Percentiles rank a stretch among this genome's conserved stretches.
Conservation (phyloP, 1,140 invertebrate species). For the Platorchestia sp. region DNA sequence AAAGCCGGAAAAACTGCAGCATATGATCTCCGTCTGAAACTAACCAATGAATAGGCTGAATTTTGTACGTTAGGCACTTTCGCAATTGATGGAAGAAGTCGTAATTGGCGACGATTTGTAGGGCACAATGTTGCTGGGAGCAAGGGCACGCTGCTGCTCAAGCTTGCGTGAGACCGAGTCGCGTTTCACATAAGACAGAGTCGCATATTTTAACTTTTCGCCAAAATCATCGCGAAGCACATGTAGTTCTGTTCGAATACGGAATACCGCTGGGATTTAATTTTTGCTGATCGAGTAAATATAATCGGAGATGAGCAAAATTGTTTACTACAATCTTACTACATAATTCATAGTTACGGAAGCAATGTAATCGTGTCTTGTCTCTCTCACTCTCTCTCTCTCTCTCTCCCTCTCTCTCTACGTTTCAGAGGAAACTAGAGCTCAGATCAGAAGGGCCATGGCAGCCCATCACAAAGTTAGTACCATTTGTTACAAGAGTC, state of each 20-base stretch:
- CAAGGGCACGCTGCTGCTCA: neutral
- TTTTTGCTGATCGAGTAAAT: neutral
- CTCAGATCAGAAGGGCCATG: no score
- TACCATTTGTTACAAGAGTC: no score
- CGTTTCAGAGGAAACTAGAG: no score
- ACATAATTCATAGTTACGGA: no score
- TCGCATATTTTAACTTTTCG: neutral
- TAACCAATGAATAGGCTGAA: neutral
- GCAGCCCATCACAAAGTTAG: no score
- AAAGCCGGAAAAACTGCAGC: neutral
- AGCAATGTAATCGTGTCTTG: no score
- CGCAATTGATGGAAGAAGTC: neutral
- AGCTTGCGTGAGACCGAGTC: no score
- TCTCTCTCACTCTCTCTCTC: no score
- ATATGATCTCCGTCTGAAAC: neutral
- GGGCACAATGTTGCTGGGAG: neutral
- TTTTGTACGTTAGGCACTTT: neutral
- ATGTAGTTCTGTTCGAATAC: neutral
- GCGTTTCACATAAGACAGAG: neutral
- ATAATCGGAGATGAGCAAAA: neutral
- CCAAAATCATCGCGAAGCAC: neutral
- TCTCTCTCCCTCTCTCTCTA: no score
- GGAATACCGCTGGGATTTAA: neutral
- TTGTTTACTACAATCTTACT: no score
- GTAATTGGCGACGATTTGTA: neutral